These are phyloP conservation scores for Standfussiana lucernea DNA, from an alignment of 2,888 invertebrate species.

Conservation along the genomic window DNA sequence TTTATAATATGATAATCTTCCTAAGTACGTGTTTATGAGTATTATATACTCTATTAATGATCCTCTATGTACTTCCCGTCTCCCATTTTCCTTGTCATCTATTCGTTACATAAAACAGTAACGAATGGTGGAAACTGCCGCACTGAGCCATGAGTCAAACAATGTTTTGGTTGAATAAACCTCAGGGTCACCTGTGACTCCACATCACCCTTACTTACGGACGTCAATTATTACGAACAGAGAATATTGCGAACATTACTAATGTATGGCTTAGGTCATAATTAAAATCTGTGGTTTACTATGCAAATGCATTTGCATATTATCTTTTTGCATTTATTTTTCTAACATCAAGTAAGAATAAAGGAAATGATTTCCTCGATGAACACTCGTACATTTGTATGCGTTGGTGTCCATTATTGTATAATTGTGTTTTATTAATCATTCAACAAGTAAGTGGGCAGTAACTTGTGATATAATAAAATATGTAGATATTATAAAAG, in stretches of 20 bases:
- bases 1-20: background rate
- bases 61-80: background rate
- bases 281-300: constrained; percentile 48
- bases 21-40: background rate
- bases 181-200: constrained; percentile 63
- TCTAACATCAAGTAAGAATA: constrained; percentile 28
- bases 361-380: constrained; percentile 45
- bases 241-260: constrained; percentile 53
- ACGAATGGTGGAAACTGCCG: constrained; percentile 52
- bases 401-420: constrained; percentile 25
- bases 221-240: constrained; percentile 61
- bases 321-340: constrained; percentile 33
- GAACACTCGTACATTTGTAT: constrained; percentile 19
- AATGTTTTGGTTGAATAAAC: constrained; percentile 69
- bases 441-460: constrained; percentile 25
- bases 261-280: constrained; percentile 60
- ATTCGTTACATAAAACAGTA: constrained; percentile 42
- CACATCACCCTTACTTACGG: constrained; percentile 51
- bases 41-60: background rate
- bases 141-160: constrained; percentile 60
- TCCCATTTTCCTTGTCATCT: constrained; percentile 22
- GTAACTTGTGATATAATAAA: constrained; percentile 3
- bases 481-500: constrained; percentile 13
- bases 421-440: constrained; percentile 42
- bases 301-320: constrained; percentile 45